Base-by-base conservation (phyloP, 1,140 invertebrate species). In the Apis cerana region DNA sequence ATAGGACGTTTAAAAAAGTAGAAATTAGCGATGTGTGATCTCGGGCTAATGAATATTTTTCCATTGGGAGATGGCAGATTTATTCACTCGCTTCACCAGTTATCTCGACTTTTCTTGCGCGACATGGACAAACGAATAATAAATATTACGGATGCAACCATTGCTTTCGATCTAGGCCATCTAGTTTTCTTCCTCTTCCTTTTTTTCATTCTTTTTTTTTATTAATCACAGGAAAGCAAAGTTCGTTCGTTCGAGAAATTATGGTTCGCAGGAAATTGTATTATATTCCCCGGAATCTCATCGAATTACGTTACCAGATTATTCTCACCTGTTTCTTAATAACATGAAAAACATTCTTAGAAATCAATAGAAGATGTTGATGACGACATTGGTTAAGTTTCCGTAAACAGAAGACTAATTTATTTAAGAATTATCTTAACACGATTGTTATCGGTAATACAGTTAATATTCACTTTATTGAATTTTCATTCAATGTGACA, bases 401-500 rank as follows among this genome's bases (percentile, higher is more conserved):
- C 69, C 11, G n/a, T 56, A 84, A 80, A 80, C 54, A 75, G 70
- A 62, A 43, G 52, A 12, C 52, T 75, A 75, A 75, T 56, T 84
- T 81, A 70, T 84, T 81, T 75, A 81, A 50, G 78, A 75, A 69
- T 62, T 65, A n/a, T 13, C n/a, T 21, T 87, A 87, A 87, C 75
- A 13, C 72, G 71, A 86, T 85, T 83, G 19, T 15, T 67, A 5
- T 27, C 50, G 64, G 54, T 80, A 75, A 64, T 11, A 48, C n/a
- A 2, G 33, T 85, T 79, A 71, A 61, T 85, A 87, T 85, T 87
- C 71, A n/a, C 67, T 64, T 87, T 85, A 83, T 87, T 80, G 64
- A 83, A 83, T 85, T 85, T 77, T 67, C 62, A 23, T 52, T 82
- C 71, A 50, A 27, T 23, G 76, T 65, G 84, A 80, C 72, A 69